phyloP scores from a whole-genome alignment of 2,888 invertebrate genomes.

The Lamellibrachia columna region DNA sequence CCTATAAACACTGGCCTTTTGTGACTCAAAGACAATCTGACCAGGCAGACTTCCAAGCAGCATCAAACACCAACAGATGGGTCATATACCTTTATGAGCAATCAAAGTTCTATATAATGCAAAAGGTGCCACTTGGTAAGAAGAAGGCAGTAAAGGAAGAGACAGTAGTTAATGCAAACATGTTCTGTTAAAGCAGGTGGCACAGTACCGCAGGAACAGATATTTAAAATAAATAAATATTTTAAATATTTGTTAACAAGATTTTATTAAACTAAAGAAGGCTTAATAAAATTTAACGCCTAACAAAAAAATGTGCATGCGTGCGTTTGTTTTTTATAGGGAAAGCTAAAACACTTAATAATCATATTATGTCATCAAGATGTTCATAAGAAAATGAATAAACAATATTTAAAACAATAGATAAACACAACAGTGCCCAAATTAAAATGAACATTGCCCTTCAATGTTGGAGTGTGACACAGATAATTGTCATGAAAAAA shows the following conservation, averaged over 20 bases:
- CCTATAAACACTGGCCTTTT: neutral
- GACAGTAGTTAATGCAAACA: neutral
- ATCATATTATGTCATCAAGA: too few relatives aligned
- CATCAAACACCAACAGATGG: neutral
- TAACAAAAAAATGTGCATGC: neutral
- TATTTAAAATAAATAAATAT: neutral
- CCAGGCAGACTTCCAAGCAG: neutral
- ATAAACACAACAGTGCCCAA: neutral
- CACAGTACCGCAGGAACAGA: neutral
- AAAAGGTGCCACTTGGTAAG: neutral
- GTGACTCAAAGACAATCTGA: neutral
- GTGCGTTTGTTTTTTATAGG: too few relatives aligned
- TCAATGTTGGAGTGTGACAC: neutral
- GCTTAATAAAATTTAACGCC: neutral
- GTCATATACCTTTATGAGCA: neutral
- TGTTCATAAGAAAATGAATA: neutral
- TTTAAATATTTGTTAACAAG: neutral
- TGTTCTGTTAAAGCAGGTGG: neutral
- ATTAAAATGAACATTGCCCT: neutral
- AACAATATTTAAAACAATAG: neutral
- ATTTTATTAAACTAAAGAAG: neutral
- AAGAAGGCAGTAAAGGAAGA: neutral
- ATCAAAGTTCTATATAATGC: neutral
- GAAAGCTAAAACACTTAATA: too few relatives aligned
- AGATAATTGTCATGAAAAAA: neutral